Base-by-base conservation (phyloP, 1,140 invertebrate genomes). In the Cydia pomonella region DNA sequence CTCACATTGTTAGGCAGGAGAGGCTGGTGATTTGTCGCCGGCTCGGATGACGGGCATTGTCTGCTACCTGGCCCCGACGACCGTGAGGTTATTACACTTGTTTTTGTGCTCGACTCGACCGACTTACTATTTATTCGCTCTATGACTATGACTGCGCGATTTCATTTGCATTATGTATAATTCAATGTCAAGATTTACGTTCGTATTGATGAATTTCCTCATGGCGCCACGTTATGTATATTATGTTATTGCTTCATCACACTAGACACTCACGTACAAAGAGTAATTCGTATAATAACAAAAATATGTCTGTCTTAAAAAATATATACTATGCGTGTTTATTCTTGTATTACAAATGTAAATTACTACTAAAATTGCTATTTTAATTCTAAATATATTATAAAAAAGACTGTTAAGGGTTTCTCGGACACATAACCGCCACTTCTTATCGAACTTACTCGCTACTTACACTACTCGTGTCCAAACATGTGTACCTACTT, bases 31-130 rank as follows among this genome's bases (percentile, higher is more conserved):
- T 69, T 69, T 69, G 64, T 69, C 64, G 64, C 33, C 29, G 64
- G 27, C n/a, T 41, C 25, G 27, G 64, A 69, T 69, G 64, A 69
- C 33, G 64, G 64, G 16, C 41, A 69, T 69, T 33, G 64, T 33
- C 29, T 69, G 64, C 64, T 41, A 69, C 64, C 64, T 69, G 64
- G 64, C 64, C 64, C 64, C 29, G 18, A 69, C 29, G 29, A 38
- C 64, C 64, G 29, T 29, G 63, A 69, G 64, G 64, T 69, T 69
- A 66, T 66, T 66, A 69, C 64, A 69, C 64, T 69, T n/a, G 63
- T 66, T 69, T 38, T 69, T 41, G 64, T 69, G 64, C 64, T 69
- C 64, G 29, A 66, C 27, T 38, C 64, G 64, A 18, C 64, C 29
- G 18, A 38, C 64, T 69, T 38, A 59, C 64, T 69, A 69, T 33